Conservation (phyloP, 2,113 vertebrate species). For the Gallinago jamesoni region DNA sequence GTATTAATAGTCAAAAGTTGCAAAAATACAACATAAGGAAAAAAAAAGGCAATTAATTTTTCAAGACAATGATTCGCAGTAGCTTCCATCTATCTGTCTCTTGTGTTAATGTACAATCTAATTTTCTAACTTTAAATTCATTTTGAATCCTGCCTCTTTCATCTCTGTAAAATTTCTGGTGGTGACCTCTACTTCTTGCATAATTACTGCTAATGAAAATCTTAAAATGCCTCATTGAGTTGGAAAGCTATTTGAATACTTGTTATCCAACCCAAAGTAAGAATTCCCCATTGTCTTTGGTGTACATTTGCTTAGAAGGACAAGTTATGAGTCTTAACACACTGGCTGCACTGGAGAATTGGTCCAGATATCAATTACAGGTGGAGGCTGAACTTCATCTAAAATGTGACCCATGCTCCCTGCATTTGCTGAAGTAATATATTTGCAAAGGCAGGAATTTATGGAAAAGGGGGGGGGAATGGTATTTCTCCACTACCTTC, state of each 20-base stretch:
- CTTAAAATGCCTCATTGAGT: background rate
- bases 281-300: background rate
- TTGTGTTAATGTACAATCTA: background rate
- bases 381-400: background rate
- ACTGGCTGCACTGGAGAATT: background rate
- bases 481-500: background rate
- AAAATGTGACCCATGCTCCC: background rate
- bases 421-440: background rate
- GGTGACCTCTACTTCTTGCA: background rate
- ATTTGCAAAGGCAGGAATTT: background rate
- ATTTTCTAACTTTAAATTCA: background rate
- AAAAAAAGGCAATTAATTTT: background rate
- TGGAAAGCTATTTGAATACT: background rate
- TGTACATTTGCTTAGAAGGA: background rate
- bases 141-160: background rate
- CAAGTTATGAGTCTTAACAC: background rate
- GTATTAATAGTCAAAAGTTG: background rate
- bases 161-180: background rate
- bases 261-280: background rate
- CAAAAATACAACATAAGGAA: background rate
- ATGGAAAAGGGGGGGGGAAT: background rate
- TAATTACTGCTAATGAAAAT: background rate
- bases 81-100: background rate
- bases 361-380: too few species aligned
- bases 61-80: background rate